Evolutionary conservation across 2,797 vertebrate species (phyloP), one percentile per base, ranked within the genome.

Genomic region (Phoeniculus purpureus): DNA sequence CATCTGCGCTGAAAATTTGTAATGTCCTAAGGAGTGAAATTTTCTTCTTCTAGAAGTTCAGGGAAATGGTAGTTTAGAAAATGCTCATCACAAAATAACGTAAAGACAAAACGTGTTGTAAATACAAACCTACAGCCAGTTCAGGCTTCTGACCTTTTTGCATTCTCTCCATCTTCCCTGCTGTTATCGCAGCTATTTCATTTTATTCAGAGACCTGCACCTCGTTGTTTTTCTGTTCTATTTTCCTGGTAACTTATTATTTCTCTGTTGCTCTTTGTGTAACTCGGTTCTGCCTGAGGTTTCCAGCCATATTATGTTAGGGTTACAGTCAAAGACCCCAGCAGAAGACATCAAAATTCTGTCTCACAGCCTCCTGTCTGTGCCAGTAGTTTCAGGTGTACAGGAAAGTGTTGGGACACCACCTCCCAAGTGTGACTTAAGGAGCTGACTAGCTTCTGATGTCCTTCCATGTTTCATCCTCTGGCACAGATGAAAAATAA

Each of bases 1-100:
- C 27, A 14, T 81, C 81, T 85, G 75, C 52, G 37, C 45, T 27
- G 48, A 15, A 23, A 68, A 43, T 80, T 54, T 83, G 51, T 31
- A 82, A 23, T 62, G 47, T 15, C n/a, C 19, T 8, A 5, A 47
- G 59, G 77, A 50, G 17, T 45, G 9, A 34, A 40, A 15, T 26
- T 71, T 9, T 59, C 52, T 15, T 71, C 72, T 91, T 86, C 43
- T 26, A 17, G 45, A 75, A 81, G 29, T 48, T 72, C 59, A 62
- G 48, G 58, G 43, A 82, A 74, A 86, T 15, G 37, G 18, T 29
- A 56, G 5, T 50, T 59, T 48, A 25, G 37, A 29, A 65, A 55
- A 73, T 70, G 18, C 2, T 73, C 19, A 64, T 79, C 18, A 4
- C 0, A 0, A 7, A 22, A 32, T 0, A 1, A 47, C 54, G 71